These are phyloP conservation scores for Ormia ochracea DNA, from an alignment of 2,888 invertebrate genomes.

Conservation along the genomic window DNA sequence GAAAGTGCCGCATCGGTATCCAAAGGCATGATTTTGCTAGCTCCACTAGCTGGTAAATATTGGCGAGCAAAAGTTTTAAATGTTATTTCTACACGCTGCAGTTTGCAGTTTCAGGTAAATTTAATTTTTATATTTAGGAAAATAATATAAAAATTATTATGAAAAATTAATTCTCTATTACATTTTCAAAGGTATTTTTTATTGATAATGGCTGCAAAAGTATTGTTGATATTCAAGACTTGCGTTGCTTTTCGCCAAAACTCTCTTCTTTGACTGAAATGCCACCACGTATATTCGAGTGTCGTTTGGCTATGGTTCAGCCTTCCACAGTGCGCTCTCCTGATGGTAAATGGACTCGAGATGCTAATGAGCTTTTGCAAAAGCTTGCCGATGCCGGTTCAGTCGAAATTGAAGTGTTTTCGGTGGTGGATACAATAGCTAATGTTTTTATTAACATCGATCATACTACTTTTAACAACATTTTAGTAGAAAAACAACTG, in stretches of 20 bases:
- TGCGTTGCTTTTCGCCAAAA: constrained; percentile 75
- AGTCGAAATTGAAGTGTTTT: constrained; percentile 78
- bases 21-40: constrained; percentile 80
- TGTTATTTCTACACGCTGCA: constrained; percentile 68
- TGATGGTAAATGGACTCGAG: constrained; percentile 81
- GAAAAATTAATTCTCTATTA: constrained; percentile 51
- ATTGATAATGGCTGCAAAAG: constrained; percentile 86
- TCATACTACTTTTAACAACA: constrained; percentile 79
- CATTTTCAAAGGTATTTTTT: constrained; percentile 81
- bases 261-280: constrained; percentile 67
- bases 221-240: constrained; percentile 76
- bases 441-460: constrained; percentile 81
- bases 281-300: constrained; percentile 84
- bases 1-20: constrained; percentile 69
- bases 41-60: constrained; percentile 78
- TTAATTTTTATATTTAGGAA: too few species aligned
- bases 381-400: constrained; percentile 72
- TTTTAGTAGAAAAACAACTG: constrained; percentile 80
- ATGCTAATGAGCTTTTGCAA: constrained; percentile 78
- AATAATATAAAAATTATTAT: too few species aligned
- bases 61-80: constrained; percentile 80
- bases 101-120: constrained; percentile 68
- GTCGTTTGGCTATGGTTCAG: constrained; percentile 82
- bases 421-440: constrained; percentile 86
- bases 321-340: constrained; percentile 81